Percentiles rank a stretch among this genome's conserved stretches.
Conservation (phyloP, 1,140 invertebrate genomes). For the Drosophila quadrilineata region DNA sequence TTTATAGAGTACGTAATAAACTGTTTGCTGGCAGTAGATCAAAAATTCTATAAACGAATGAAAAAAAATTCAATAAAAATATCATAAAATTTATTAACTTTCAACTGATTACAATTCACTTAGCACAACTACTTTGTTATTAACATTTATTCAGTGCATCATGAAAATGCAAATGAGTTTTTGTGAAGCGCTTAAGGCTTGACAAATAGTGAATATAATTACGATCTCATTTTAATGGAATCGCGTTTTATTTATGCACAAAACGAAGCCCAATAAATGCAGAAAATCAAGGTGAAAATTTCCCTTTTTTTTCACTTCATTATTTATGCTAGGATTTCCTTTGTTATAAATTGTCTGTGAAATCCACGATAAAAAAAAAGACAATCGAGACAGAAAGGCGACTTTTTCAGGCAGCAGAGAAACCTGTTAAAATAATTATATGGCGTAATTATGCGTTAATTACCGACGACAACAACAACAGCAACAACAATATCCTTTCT, state of each 20-base stretch:
- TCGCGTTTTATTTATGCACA: neutral
- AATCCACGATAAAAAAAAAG: no score
- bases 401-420: neutral
- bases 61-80: no score
- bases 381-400: neutral
- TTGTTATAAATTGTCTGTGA: neutral
- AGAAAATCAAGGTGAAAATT: constrained; percentile 6
- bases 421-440: constrained; percentile 28
- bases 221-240: constrained; percentile 3
- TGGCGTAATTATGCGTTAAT: constrained; percentile 32
- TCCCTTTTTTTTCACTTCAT: neutral
- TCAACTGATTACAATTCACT: no score
- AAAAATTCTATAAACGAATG: no score
- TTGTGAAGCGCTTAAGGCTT: neutral
- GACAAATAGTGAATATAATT: constrained; percentile 5
- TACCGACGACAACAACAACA: constrained; percentile 13
- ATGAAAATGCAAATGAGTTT: neutral
- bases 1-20: no score
- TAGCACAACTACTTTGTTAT: no score
- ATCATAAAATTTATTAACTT: no score
- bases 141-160: no score
- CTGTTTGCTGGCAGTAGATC: no score
- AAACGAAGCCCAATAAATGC: neutral
- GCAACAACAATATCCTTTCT: constrained; percentile 1
- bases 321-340: neutral